Base-by-base conservation (phyloP, 2,888 invertebrate species). In the Ophion ventricosus region DNA sequence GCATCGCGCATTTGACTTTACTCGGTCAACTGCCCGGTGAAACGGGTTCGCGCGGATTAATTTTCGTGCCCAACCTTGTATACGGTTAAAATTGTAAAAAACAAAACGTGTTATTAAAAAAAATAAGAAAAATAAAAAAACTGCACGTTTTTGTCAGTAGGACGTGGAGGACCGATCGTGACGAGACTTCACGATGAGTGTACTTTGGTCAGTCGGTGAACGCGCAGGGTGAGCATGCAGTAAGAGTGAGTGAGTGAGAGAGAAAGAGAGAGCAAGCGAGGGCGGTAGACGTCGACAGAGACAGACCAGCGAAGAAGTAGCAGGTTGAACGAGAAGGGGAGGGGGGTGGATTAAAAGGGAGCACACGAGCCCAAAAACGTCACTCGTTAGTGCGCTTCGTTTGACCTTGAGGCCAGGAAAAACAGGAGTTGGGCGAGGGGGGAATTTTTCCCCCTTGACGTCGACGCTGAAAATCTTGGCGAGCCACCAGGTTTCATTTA, bases 361-460 rank as follows among this genome's bases (percentile, higher is more conserved):
- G 25, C 10, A 64, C 72, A 79, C 79, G 82, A 66, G 84, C 75
- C 56, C 67, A 59, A 82, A 81, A 84, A 79, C 82, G 84, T 81
- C 78, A 82, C 70, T 81, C 49, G 82, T 79, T 56, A 79, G 76
- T 82, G 79, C 82, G 78, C 78, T 54, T 72, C 76, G 66, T 43
- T 78, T 86, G 88, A 88, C 89, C 89, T 88, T 88, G 88, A 74
- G 29, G 73, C 70, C 76, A 78, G 85, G 86, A 88, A 87, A 88
- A 86, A 87, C 87, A 87, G 66, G 54, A 76, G 79, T 66, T 69
- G 66, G 63, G 78, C 64, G 70, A 74, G 77, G 66, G 72, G 66
- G 57, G 43, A 59, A 72, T 57, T 70, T 56, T 59, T 35, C 74
- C 56, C 20, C 35, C 56, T 29, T 63, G 25, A 73, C 76, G 59